Percentiles rank a stretch among this genome's conserved stretches.
phyloP scores from a whole-genome alignment of 2,888 invertebrate species.

The Macrophya alboannulata region DNA sequence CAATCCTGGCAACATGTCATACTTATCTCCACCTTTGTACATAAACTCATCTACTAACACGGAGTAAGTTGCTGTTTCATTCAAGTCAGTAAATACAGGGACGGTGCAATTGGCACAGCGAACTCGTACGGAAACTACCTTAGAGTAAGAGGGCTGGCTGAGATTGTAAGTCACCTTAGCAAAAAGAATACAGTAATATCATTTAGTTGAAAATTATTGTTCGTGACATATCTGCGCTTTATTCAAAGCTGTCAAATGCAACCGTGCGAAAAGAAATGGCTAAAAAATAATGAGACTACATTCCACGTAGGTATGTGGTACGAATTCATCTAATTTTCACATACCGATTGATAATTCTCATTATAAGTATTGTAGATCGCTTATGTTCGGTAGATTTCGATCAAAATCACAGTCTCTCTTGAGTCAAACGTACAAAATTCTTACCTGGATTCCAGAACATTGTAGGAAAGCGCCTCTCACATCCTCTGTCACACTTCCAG shows the following conservation, averaged over 20 bases:
- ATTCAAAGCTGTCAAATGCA: no score
- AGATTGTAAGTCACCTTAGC: constrained; percentile 86
- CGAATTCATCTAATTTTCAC: not conserved
- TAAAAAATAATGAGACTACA: no score
- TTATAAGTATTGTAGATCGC: not conserved
- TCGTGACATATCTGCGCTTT: not conserved
- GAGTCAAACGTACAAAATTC: no score
- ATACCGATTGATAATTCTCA: not conserved
- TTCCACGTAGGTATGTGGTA: not conserved
- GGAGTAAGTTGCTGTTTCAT: constrained; percentile 83
- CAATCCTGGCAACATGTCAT: constrained; percentile 79
- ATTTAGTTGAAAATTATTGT: not conserved
- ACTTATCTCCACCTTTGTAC: constrained; percentile 90
- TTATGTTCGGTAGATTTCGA: not conserved
- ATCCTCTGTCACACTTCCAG: constrained; percentile 79
- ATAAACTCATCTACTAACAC: constrained; percentile 86
- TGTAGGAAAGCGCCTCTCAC: constrained; percentile 90
- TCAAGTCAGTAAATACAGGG: constrained; percentile 83
- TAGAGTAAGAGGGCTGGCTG: constrained; percentile 82
- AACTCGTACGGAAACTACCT: constrained; percentile 85
- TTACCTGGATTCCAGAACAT: constrained; percentile 86
- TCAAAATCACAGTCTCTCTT: not conserved
- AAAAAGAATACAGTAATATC: constrained; percentile 61
- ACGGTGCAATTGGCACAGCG: constrained; percentile 87
- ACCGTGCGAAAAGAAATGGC: no score